A percentile compares a stretch with the other conserved stretches of the same genome.
phyloP scores from a whole-genome alignment of 1,140 invertebrate genomes.

The Linepithema humile region DNA sequence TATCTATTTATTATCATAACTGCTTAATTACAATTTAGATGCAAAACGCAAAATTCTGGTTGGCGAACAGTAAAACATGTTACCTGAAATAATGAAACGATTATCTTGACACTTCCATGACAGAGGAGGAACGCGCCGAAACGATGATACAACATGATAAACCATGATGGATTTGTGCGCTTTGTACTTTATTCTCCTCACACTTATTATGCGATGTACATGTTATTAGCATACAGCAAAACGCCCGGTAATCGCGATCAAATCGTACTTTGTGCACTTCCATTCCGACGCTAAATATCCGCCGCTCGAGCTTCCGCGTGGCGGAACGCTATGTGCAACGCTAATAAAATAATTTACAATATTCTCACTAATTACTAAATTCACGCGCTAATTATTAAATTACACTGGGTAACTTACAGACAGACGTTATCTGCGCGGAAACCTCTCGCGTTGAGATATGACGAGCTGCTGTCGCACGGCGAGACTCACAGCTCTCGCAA shows the following conservation, averaged over 20 bases:
- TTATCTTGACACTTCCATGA: not conserved
- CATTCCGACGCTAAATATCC: not conserved
- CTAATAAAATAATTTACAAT: constrained; percentile 5
- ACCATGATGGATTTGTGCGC: not conserved
- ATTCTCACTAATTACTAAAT: not conserved
- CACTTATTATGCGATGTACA: not conserved
- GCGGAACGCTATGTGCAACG: not conserved
- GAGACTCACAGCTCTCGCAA: not conserved
- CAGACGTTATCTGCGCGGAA: not conserved
- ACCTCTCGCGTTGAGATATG: not conserved
- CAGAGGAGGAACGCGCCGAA: not conserved
- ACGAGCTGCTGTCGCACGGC: not conserved
- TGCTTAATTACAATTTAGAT: too few relatives aligned
- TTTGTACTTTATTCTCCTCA: not conserved
- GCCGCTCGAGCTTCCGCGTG: not conserved
- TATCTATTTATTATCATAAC: not conserved
- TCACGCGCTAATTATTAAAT: not conserved
- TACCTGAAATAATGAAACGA: not conserved
- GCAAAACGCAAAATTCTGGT: not conserved
- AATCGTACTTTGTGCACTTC: not conserved
- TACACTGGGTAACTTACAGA: not conserved
- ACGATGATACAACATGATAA: not conserved
- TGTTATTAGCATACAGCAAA: not conserved
- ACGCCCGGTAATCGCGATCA: not conserved
- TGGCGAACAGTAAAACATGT: not conserved